Conservation (phyloP, 1,140 invertebrate genomes). For the Psilanteris sp. region DNA sequence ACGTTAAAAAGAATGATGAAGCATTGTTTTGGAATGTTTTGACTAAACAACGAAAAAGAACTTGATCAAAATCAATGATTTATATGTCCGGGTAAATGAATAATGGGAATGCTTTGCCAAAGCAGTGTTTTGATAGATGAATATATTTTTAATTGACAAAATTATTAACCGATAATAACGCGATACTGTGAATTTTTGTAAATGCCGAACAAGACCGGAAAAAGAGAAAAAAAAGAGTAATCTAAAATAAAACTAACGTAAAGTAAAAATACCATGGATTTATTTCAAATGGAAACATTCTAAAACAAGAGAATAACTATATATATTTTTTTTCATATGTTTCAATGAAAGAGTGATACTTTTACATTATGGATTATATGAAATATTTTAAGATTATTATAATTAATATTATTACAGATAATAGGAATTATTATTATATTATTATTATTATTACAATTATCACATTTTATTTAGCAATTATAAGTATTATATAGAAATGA, state of each 20-base stretch:
- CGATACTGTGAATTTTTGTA: too few species aligned
- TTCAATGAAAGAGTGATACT: slow-evolving; percentile 31
- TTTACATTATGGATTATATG: slow-evolving; percentile 39
- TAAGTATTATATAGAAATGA: slow-evolving; percentile 24
- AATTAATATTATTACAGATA: slow-evolving; percentile 27
- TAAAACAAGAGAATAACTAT: slow-evolving; percentile 11
- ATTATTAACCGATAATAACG: too few species aligned
- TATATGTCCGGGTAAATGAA: too few species aligned
- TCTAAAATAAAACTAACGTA: too few species aligned
- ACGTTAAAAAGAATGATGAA: too few species aligned
- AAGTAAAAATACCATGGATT: too few species aligned
- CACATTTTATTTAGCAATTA: slow-evolving; percentile 39
- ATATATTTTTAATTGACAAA: too few species aligned
- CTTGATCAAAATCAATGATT: too few species aligned
- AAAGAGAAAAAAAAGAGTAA: too few species aligned
- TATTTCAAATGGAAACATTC: slow-evolving; percentile 9
- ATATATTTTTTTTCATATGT: slow-evolving; percentile 15
- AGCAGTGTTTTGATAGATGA: too few species aligned
- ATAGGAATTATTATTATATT: slow-evolving; percentile 21
- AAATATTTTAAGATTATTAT: slow-evolving; percentile 36
- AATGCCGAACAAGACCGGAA: too few species aligned
- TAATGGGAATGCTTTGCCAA: background rate
- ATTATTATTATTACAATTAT: slow-evolving; percentile 27
- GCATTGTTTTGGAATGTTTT: slow-evolving; percentile 26
- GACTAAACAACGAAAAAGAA: too few species aligned